Evolutionary conservation across 2,113 vertebrate genomes (phyloP).

Genomic region (Vidua chalybeata): DNA sequence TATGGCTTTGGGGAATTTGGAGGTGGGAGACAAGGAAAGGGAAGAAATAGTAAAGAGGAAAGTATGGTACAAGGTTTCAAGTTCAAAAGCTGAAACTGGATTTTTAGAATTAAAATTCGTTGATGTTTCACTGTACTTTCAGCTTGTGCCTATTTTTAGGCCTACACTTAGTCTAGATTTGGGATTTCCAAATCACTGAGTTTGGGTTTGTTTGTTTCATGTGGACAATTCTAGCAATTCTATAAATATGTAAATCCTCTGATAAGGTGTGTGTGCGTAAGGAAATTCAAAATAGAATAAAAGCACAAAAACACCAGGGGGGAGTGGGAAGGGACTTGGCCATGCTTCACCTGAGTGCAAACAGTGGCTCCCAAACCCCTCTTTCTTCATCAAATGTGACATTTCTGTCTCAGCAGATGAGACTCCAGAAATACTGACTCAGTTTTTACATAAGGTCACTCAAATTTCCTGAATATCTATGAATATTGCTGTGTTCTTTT

Average conservation of each 20-base stretch:
- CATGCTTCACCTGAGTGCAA: neutral
- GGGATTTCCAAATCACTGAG: neutral
- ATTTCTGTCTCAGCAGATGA: neutral
- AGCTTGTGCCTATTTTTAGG: neutral
- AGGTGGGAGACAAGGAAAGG: neutral
- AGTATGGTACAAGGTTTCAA: neutral
- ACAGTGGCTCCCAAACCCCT: neutral
- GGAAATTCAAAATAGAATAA: neutral
- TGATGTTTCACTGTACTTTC: neutral
- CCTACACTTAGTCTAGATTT: neutral
- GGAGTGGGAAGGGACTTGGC: neutral
- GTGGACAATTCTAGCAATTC: neutral
- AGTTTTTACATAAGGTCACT: neutral
- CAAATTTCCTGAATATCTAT: neutral
- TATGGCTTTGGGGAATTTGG: neutral
- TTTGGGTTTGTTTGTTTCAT: neutral
- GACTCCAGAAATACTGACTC: neutral
- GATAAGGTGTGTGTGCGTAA: neutral
- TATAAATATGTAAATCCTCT: neutral
- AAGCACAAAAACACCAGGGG: accelerated
- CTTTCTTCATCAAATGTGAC: neutral
- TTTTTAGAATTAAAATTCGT: neutral
- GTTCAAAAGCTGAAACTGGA: neutral
- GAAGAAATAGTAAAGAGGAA: neutral
- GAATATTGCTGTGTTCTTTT: neutral